Percentiles rank a stretch among this genome's conserved stretches.
Conservation (phyloP, 2,113 vertebrate genomes). For the Forbesichthys papilliferus region DNA sequence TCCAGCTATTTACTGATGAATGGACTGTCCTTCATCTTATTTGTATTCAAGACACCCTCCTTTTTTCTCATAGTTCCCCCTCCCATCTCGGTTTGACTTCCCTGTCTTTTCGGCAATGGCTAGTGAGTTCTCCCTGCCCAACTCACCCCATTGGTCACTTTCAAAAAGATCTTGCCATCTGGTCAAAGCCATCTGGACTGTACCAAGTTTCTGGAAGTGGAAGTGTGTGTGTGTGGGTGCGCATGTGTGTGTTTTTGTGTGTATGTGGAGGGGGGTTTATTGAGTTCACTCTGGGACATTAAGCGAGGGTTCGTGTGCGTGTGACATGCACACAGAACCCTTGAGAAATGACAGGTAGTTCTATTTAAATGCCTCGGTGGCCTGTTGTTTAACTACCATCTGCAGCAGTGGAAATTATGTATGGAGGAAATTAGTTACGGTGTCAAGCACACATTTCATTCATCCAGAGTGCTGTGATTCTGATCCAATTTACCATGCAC, state of each 20-base stretch:
- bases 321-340: conserved; percentile 9
- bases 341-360: conserved; percentile 10
- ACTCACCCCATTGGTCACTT: conserved; percentile 51
- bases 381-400: conserved; percentile 26
- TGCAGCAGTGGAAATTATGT: conserved; percentile 42
- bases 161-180: conserved; percentile 68
- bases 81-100: background rate
- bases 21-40: conserved; percentile 45
- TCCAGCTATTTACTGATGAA: conserved; percentile 45
- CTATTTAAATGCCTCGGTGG: conserved; percentile 22
- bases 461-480: background rate
- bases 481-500: background rate
- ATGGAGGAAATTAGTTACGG: conserved; percentile 38
- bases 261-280: background rate
- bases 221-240: conserved; percentile 4
- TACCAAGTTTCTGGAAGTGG: conserved; percentile 50
- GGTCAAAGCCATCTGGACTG: conserved; percentile 65
- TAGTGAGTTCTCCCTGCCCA: background rate
- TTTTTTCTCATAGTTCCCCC: background rate
- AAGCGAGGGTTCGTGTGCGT: conserved; percentile 10
- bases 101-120: background rate
- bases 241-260: too few species aligned
- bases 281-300: conserved; percentile 1
- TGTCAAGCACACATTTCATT: conserved; percentile 33
- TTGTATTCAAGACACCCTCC: conserved; percentile 56